Evolutionary conservation across 2,888 invertebrate species (phyloP).

Genomic region (Leucophenga maculata): DNA sequence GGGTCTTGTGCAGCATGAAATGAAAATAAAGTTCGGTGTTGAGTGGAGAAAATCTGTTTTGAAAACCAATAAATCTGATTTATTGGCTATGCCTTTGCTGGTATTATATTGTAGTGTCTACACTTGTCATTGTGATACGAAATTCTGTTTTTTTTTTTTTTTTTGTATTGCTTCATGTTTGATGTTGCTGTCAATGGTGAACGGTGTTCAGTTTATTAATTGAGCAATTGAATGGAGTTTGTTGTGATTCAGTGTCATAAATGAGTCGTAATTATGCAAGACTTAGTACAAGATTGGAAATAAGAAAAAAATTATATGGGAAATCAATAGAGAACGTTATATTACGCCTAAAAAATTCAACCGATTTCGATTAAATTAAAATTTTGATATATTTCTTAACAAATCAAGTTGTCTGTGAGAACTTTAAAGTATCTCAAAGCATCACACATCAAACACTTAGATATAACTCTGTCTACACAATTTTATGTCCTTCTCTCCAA

Average conservation of each 20-base stretch:
- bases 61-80: conserved; percentile 66
- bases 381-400: too few relatives aligned
- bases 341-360: too few relatives aligned
- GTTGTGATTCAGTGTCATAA: background rate
- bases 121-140: background rate
- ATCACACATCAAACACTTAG: too few relatives aligned
- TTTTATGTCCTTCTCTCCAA: too few relatives aligned
- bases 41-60: conserved; percentile 59
- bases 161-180: conserved; percentile 4
- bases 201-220: conserved; percentile 2
- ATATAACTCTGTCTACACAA: too few relatives aligned
- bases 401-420: too few relatives aligned
- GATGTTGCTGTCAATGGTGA: conserved; percentile 17
- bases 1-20: conserved; percentile 21
- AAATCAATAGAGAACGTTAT: too few relatives aligned
- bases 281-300: too few relatives aligned
- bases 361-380: too few relatives aligned
- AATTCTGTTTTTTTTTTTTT: background rate
- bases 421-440: too few relatives aligned
- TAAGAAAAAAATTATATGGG: too few relatives aligned
- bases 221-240: background rate
- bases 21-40: conserved; percentile 38
- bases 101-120: conserved; percentile 3
- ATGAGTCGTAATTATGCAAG: too few relatives aligned
- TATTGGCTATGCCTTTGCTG: conserved; percentile 49